Conservation (phyloP, 2,888 invertebrate species). For the Calliphora vomitoria region DNA sequence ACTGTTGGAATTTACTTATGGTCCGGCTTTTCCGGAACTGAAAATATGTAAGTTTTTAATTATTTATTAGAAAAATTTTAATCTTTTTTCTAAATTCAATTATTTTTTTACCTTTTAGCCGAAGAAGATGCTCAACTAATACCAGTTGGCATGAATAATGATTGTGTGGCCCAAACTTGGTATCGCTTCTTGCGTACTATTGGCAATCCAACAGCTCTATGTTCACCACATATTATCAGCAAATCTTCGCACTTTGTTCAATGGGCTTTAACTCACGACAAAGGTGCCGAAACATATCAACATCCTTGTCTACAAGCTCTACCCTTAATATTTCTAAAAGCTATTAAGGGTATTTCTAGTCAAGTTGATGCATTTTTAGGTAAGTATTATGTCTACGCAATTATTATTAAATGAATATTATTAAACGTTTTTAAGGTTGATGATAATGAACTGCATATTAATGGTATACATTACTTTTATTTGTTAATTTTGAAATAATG, state of each 20-base stretch:
- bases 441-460: background rate
- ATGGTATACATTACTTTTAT: background rate
- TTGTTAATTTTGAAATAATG: constrained; percentile 9
- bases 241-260: constrained; percentile 89
- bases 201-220: constrained; percentile 97
- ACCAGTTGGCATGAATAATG: constrained; percentile 93
- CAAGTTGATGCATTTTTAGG: constrained; percentile 98
- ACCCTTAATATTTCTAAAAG: constrained; percentile 95
- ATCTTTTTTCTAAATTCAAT: background rate
- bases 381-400: constrained; percentile 82
- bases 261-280: constrained; percentile 92
- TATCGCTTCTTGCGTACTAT: constrained; percentile 97
- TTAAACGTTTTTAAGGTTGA: background rate
- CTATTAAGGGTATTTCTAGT: constrained; percentile 96
- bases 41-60: constrained; percentile 88
- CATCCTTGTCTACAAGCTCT: constrained; percentile 94
- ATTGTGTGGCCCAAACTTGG: constrained; percentile 97
- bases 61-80: background rate
- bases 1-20: constrained; percentile 94
- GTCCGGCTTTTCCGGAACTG: constrained; percentile 91
- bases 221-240: constrained; percentile 91
- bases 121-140: constrained; percentile 94
- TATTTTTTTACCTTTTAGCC: constrained; percentile 85
- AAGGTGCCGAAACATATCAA: constrained; percentile 93
- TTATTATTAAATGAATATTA: background rate